Evolutionary conservation across 37 sponge, comb jelly and placozoan genomes (phyloP).

Genomic region (Agelas oroides): DNA sequence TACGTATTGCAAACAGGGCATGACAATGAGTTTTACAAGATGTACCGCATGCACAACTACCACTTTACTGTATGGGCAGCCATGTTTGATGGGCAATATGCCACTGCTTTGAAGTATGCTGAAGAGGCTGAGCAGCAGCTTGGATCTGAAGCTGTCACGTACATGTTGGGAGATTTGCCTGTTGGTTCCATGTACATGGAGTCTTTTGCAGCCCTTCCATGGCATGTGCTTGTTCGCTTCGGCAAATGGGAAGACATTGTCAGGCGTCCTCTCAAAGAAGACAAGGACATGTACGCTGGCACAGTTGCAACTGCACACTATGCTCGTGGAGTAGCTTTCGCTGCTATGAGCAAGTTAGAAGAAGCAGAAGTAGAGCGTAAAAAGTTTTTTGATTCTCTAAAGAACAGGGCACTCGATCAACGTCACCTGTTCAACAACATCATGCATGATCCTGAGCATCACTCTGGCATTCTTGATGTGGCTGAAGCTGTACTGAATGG

Average conservation of each 20-base stretch:
- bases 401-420: slow-evolving; percentile 44
- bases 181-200: slow-evolving; percentile 61
- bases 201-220: slow-evolving; percentile 46
- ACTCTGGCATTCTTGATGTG: slow-evolving; percentile 61
- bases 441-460: slow-evolving; percentile 57
- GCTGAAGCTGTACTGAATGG: slow-evolving; percentile 69
- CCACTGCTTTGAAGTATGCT: slow-evolving; percentile 65
- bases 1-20: slow-evolving; percentile 26
- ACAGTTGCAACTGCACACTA: slow-evolving; percentile 57
- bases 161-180: slow-evolving; percentile 43
- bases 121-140: slow-evolving; percentile 55
- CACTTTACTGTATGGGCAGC: slow-evolving; percentile 76
- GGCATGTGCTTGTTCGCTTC: slow-evolving; percentile 77
- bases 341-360: slow-evolving; percentile 49
- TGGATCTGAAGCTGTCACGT: slow-evolving; percentile 45
- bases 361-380: slow-evolving; percentile 61
- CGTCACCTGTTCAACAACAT: slow-evolving; percentile 53
- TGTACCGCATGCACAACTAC: slow-evolving; percentile 69
- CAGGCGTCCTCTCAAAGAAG: slow-evolving; percentile 55
- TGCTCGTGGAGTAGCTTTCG: slow-evolving; percentile 77
- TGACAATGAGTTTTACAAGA: slow-evolving; percentile 65
- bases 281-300: slow-evolving; percentile 54
- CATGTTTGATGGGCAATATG: slow-evolving; percentile 73
- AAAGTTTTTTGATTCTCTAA: slow-evolving; percentile 46
- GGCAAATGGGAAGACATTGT: slow-evolving; percentile 77